phyloP scores from a whole-genome alignment of 2,113 vertebrate genomes.

The Oncorhynchus tshawytscha region DNA sequence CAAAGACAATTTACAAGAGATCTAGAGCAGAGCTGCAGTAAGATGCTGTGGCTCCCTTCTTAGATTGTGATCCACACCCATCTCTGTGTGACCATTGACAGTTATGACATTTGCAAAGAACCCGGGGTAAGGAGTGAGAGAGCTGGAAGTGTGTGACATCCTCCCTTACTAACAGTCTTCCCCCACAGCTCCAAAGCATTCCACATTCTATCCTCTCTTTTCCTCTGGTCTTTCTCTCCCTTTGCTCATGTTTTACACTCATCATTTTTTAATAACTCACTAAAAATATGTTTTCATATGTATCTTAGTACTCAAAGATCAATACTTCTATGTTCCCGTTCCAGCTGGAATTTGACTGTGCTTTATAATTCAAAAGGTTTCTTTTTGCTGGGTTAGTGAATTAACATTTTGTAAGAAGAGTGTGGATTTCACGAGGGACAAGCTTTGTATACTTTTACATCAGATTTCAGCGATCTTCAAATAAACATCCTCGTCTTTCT shows the following conservation, averaged over 20 bases:
- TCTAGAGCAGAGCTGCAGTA: not conserved
- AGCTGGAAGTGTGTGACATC: not conserved
- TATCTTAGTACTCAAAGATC: not conserved
- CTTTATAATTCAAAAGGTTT: not conserved
- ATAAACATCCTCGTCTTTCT: not conserved
- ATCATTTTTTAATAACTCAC: not conserved
- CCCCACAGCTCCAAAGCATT: conserved; percentile 27
- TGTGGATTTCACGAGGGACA: conserved; percentile 19
- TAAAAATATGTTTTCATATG: not conserved
- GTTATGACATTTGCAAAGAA: conserved; percentile 2
- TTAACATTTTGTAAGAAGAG: not conserved
- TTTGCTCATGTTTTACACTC: not conserved
- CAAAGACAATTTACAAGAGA: not conserved
- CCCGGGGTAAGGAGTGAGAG: no score
- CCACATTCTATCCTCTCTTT: not conserved
- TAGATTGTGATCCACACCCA: not conserved
- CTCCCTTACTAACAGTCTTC: not conserved
- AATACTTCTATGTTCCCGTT: no score
- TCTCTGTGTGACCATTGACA: not conserved
- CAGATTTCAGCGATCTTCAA: not conserved
- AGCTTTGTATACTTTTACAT: conserved; percentile 19
- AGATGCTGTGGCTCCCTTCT: not conserved
- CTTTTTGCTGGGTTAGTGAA: conserved; percentile 10
- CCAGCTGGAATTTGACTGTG: no score
- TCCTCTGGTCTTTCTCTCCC: not conserved